A percentile compares a stretch with the other conserved stretches of the same genome.
These are phyloP conservation scores for Cololabis saira DNA, from an alignment of 2,113 vertebrate genomes.

Conservation along the genomic window DNA sequence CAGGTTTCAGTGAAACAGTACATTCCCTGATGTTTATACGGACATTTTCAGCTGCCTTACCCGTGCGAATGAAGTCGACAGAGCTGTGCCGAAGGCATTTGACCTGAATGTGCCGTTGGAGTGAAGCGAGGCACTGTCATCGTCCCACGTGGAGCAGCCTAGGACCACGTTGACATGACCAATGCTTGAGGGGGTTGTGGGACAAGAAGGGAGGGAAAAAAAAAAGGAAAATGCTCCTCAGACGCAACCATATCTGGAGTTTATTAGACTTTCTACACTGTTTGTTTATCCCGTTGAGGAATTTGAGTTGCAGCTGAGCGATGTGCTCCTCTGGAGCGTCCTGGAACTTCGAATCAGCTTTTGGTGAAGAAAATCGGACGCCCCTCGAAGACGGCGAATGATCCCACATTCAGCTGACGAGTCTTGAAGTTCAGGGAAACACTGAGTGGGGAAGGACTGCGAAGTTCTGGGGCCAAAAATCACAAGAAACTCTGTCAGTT, in stretches of 20 bases:
- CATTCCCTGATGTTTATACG: slow-evolving; percentile 52
- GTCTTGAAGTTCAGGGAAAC: slow-evolving; percentile 56
- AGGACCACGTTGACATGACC: not conserved
- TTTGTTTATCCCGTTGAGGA: too few relatives aligned
- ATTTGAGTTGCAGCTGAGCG: too few relatives aligned
- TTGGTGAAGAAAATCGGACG: slow-evolving; percentile 1
- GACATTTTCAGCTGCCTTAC: slow-evolving; percentile 72
- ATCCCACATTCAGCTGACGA: slow-evolving; percentile 12
- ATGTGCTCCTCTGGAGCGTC: slow-evolving; percentile 18
- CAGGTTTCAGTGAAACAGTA: slow-evolving; percentile 50
- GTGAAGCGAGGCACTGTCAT: not conserved
- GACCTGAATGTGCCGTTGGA: too few relatives aligned
- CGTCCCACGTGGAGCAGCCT: not conserved
- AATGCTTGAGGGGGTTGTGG: not conserved
- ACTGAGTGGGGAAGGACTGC: slow-evolving; percentile 5
- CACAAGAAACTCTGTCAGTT: slow-evolving; percentile 21
- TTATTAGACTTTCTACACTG: slow-evolving; percentile 10
- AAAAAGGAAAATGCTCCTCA: slow-evolving; percentile 20
- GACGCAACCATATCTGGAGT: slow-evolving; percentile 35
- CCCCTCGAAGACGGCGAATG: slow-evolving; percentile 15
- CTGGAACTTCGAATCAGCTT: slow-evolving; percentile 2
- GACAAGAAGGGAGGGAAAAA: not conserved
- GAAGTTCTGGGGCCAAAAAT: slow-evolving; percentile 8
- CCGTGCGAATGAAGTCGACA: slow-evolving; percentile 44
- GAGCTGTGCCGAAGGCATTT: slow-evolving; percentile 19